Base-by-base conservation (phyloP, 2,888 invertebrate species). In the Drosophila dives region DNA sequence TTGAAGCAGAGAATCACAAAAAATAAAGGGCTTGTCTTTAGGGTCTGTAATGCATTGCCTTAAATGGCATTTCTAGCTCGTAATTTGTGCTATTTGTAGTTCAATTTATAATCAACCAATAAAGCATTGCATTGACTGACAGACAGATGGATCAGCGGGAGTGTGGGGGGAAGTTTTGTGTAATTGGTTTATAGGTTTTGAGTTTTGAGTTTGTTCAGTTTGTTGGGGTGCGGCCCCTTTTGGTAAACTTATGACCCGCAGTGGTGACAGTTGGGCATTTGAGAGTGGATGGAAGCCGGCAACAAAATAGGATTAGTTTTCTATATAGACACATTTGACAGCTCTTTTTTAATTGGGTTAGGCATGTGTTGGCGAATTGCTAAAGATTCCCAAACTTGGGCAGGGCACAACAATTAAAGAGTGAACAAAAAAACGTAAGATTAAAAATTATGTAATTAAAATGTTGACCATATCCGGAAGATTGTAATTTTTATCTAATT, bases 171-270 rank as follows among this genome's bases (percentile, higher is more conserved):
- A 61, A 83, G 79, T 83, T 86, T 75, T 85, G 75, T 85, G 89
- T 88, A 84, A 88, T 84, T 84, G 83, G 78, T 81, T 86, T 84
- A 88, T 86, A 51, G 86, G 65, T 67, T 80, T 82, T 73, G 12
- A 40, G 65, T 67, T 80, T 82, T 73, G 12, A 40, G 26, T 20
- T 69, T n/a, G n/a, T 62, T 38, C 20, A 23, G 26, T 58, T 66
- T 64, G 56, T 72, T 45, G 23, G 83, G 85, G 85, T 85, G 85
- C 64, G 83, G 74, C 69, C 29, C 38, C 51, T 56, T 69, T 60
- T 53, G 61, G 53, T 55, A 66, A 72, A 79, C 71, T 82, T 68
- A 64, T 73, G 82, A 84, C 70, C 81, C 83, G 68, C 61, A 42
- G 55, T 45, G 48, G 67, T 53, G 64, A 79, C 82, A 64, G 61